These are phyloP conservation scores for Onychomys leucogaster DNA, from an alignment of 2,797 vertebrate genomes.

Conservation along the genomic window DNA sequence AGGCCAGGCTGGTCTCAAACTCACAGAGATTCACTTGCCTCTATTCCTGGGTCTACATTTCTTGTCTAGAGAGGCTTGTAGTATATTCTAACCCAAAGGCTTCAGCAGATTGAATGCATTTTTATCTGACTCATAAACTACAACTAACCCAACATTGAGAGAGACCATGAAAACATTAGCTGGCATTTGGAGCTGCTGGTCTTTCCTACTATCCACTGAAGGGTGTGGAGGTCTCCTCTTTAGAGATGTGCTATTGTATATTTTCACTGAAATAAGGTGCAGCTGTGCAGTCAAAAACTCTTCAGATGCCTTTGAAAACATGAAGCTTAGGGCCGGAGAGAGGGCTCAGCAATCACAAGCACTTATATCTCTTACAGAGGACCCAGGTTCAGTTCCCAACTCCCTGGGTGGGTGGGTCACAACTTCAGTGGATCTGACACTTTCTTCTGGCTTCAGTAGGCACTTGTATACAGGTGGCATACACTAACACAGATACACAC, in stretches of 20 bases:
- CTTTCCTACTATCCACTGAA: not conserved
- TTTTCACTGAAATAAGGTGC: not conserved
- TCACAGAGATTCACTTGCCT: not conserved
- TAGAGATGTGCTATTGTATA: not conserved
- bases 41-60: not conserved
- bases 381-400: not conserved
- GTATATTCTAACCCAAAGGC: conserved; percentile 17
- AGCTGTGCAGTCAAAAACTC: conserved; percentile 75
- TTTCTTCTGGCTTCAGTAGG: not conserved
- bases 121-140: conserved; percentile 28
- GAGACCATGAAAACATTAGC: not conserved
- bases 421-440: not conserved
- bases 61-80: not conserved
- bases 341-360: not conserved
- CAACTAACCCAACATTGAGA: not conserved
- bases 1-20: not conserved
- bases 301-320: conserved; percentile 80
- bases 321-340: not conserved
- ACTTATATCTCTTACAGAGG: not conserved
- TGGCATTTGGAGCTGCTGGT: not conserved
- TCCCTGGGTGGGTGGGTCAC: not conserved
- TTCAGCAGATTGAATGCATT: conserved; percentile 1
- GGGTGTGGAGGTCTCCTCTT: not conserved
- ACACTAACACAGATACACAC: not conserved
- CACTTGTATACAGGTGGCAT: not conserved